A percentile compares a stretch with the other conserved stretches of the same genome.
Conservation (phyloP, 2,888 invertebrate species). For the Sesia bembeciformis region DNA sequence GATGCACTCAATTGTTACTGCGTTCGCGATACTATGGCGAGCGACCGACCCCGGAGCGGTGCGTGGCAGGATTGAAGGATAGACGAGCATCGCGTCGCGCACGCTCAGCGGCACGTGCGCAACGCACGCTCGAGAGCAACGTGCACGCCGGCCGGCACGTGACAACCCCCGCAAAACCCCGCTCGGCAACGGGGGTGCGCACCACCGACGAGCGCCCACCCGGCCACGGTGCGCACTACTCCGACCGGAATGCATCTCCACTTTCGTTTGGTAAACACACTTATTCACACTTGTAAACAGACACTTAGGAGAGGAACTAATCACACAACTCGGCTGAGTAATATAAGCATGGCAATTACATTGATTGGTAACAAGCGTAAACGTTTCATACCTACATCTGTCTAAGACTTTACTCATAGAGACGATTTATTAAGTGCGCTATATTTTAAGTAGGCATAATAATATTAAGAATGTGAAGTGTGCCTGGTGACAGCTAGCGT, state of each 20-base stretch:
- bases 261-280: too few relatives aligned
- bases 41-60: slow-evolving; percentile 55
- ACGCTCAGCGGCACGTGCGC: slow-evolving; percentile 38
- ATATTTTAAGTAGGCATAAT: too few relatives aligned
- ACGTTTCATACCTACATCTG: too few relatives aligned
- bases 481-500: too few relatives aligned
- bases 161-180: slow-evolving; percentile 29
- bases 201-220: slow-evolving; percentile 9
- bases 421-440: too few relatives aligned
- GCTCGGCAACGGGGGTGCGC: slow-evolving; percentile 5
- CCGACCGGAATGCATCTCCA: not conserved
- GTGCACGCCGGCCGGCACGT: slow-evolving; percentile 41
- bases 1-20: slow-evolving; percentile 39
- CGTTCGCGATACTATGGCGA: slow-evolving; percentile 17
- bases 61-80: slow-evolving; percentile 57
- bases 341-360: too few relatives aligned
- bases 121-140: slow-evolving; percentile 38
- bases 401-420: too few relatives aligned
- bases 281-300: too few relatives aligned
- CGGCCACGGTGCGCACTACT: slow-evolving; percentile 2
- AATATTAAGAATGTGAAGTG: too few relatives aligned
- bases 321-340: too few relatives aligned
- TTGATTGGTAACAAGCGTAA: too few relatives aligned
- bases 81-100: slow-evolving; percentile 28
- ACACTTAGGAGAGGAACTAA: too few relatives aligned